Base-by-base conservation (phyloP, 1,140 invertebrate genomes). In the Propsilocerus akamusi region DNA sequence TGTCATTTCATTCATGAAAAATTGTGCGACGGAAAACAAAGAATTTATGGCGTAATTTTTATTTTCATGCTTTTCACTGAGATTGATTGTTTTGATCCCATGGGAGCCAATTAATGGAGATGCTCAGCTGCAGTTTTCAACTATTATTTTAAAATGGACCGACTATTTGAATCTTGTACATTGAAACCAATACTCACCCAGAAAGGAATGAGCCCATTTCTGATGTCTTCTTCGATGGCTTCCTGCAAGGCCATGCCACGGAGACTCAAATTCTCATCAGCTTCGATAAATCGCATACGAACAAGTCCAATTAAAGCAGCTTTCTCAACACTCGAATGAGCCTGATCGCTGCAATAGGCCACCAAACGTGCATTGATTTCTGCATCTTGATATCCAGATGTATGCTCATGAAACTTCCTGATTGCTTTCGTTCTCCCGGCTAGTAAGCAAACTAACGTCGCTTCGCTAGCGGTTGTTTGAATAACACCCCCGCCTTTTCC, bases 261-360 rank as follows among this genome's bases (percentile, higher is more conserved):
- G 73, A 97, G 79, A 53, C 83, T 80, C 32, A 94, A 72, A 48
- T 87, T 72, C 32, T 80, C 78, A 61, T 90, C 83, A 11, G 83
- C 80, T 64, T 94, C 89, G 52, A 97, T 79, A 62, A 92, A 94
- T 26, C 87, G 74, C 81, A 97, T 86, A 55, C 86, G 81, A 2
- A 97, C 91, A 49, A 97, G 65, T 49, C 90, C 83, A 56, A 89
- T 88, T 2, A 93, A 66, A 14, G 88, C 89, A 37, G 92, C 90
- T 68, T 97, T 97, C 68, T 97, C 93, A 4, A 97, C 91, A 20
- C 91, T 95, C 0, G 91, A 96, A 67, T 97, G 92, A 1, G 92
- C 89, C 72, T 88, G 84, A 63, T 96, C 91, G 0, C 93, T 97
- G 58, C 92, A 96, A 62, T 98, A 98, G 46, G 82, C 90, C 23